Percentiles rank a stretch among this genome's conserved stretches.
Evolutionary conservation across 2,888 invertebrate species (phyloP).

Genomic region (Pecten maximus): DNA sequence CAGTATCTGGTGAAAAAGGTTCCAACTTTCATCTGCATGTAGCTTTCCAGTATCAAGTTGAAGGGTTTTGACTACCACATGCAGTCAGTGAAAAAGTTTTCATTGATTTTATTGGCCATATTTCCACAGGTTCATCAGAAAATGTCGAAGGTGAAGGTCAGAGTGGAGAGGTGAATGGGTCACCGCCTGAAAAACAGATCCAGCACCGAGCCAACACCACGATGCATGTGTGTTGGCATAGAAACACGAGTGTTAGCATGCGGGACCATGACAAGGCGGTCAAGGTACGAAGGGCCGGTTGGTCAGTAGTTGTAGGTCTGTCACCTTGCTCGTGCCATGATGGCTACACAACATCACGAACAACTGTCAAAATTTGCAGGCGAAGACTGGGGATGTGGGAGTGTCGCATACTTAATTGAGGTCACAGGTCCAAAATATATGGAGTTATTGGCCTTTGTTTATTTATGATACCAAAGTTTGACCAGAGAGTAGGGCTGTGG

Average conservation of each 20-base stretch:
- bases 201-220: slow-evolving; percentile 84
- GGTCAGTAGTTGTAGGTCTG: neutral
- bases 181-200: slow-evolving; percentile 78
- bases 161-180: slow-evolving; percentile 61
- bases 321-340: too few species aligned
- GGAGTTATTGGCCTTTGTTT: too few species aligned
- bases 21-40: neutral
- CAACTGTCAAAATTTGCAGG: too few species aligned
- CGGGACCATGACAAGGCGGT: slow-evolving; percentile 89
- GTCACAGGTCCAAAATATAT: too few species aligned
- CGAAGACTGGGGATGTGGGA: too few species aligned
- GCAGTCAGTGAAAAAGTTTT: neutral
- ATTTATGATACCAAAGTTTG: too few species aligned
- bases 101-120: neutral
- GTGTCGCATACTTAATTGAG: too few species aligned
- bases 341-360: too few species aligned
- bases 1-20: neutral
- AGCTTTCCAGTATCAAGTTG: neutral
- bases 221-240: slow-evolving; percentile 98
- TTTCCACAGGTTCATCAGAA: slow-evolving; percentile 81
- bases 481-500: too few species aligned
- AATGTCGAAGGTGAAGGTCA: slow-evolving; percentile 72
- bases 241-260: slow-evolving; percentile 91
- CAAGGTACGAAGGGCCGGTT: slow-evolving; percentile 84
- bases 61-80: neutral